Conservation (phyloP, 2,797 vertebrate species). For the Syngnathus acus region DNA sequence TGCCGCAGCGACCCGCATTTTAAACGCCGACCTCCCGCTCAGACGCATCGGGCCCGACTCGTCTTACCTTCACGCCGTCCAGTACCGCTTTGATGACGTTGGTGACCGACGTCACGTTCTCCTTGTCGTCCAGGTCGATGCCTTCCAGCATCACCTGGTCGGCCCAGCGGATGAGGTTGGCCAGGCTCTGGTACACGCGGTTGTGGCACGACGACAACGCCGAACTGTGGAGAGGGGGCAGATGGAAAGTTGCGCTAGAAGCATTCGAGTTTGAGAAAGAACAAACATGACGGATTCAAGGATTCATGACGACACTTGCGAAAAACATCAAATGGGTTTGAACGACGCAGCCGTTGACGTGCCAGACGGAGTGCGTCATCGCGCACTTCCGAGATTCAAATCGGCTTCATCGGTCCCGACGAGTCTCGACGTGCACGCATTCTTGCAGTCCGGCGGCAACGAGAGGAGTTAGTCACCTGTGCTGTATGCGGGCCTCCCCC, state of each 20-base stretch:
- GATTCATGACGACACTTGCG: background rate
- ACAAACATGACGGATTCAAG: too few relatives aligned
- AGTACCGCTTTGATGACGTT: conserved; percentile 94
- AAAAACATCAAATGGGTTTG: background rate
- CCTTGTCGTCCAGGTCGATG: conserved; percentile 91
- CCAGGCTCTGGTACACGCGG: conserved; percentile 93
- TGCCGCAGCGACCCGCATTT: conserved; percentile 5
- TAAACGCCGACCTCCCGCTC: background rate
- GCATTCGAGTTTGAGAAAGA: too few relatives aligned
- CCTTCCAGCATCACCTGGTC: conserved; percentile 97
- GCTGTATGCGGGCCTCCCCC: conserved; percentile 81
- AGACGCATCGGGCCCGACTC: background rate
- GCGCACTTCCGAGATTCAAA: background rate
- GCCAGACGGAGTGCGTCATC: background rate
- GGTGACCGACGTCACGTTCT: conserved; percentile 85
- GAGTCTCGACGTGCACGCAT: conserved; percentile 9
- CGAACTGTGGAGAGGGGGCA: conserved; percentile 64
- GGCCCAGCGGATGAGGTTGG: conserved; percentile 96
- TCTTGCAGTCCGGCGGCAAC: background rate
- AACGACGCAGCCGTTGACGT: background rate
- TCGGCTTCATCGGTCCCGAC: conserved; percentile 13
- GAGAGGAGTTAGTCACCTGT: conserved; percentile 73
- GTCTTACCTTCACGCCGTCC: conserved; percentile 91
- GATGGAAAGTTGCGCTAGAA: too few relatives aligned
- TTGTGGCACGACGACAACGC: conserved; percentile 94